These are phyloP conservation scores for Eurypyga helias DNA, from an alignment of 2,113 vertebrate genomes.

Conservation along the genomic window DNA sequence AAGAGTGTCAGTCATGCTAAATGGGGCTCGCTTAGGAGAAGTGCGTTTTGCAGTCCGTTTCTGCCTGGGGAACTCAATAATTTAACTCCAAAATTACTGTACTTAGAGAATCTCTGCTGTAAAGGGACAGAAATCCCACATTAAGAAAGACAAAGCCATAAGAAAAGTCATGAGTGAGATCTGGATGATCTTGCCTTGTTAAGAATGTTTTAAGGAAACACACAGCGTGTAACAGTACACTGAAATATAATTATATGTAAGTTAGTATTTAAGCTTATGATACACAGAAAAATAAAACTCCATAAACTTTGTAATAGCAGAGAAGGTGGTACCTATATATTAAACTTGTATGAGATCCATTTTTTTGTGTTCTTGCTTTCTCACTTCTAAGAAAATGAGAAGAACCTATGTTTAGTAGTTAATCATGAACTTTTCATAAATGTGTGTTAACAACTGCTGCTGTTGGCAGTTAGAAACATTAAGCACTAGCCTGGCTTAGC, in stretches of 20 bases:
- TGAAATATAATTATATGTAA: background rate
- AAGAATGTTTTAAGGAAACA: background rate
- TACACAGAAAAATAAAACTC: background rate
- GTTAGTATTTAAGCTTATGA: background rate
- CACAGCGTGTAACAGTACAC: background rate
- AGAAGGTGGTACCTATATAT: background rate
- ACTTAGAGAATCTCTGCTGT: background rate
- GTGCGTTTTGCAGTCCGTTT: background rate
- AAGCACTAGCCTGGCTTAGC: background rate
- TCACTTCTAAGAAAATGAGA: background rate
- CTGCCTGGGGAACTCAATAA: background rate
- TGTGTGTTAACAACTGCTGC: background rate
- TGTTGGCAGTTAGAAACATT: background rate
- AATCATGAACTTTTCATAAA: background rate
- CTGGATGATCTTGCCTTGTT: background rate
- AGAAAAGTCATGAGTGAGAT: background rate
- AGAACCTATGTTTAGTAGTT: background rate
- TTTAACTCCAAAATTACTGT: background rate
- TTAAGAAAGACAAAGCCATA: background rate
- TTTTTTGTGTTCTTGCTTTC: background rate
- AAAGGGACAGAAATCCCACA: background rate
- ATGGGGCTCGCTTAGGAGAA: background rate
- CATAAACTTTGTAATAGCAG: background rate
- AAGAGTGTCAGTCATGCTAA: background rate
- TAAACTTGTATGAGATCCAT: background rate